Percentiles rank a stretch among this genome's conserved stretches.
These are phyloP conservation scores for Epistrophe grossulariae DNA, from an alignment of 2,888 invertebrate genomes.

Conservation along the genomic window DNA sequence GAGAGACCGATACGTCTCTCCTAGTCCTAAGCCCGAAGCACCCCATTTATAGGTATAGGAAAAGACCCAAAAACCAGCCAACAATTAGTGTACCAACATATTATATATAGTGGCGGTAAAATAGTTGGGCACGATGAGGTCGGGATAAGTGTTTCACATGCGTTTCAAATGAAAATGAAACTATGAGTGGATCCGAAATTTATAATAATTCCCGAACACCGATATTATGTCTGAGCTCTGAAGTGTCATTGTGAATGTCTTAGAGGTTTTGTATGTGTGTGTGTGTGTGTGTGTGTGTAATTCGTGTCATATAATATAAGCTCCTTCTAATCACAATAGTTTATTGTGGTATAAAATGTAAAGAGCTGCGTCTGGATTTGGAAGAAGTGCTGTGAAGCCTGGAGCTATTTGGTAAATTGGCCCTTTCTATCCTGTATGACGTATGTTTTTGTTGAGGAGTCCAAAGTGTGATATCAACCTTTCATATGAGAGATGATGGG, in stretches of 20 bases:
- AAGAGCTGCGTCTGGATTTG: conserved; percentile 64
- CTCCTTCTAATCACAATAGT: conserved; percentile 76
- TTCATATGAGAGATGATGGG: conserved; percentile 64
- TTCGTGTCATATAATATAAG: conserved; percentile 48
- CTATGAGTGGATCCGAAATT: conserved; percentile 58
- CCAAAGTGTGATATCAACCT: conserved; percentile 49
- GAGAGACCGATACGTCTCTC: conserved; percentile 58
- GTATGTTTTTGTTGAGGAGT: conserved; percentile 61
- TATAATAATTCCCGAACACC: conserved; percentile 59
- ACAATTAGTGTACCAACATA: conserved; percentile 72
- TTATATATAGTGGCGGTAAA: conserved; percentile 57
- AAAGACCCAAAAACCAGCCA: conserved; percentile 70
- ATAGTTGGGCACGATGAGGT: conserved; percentile 68
- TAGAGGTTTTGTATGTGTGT: conserved; percentile 31
- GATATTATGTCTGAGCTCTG: conserved; percentile 40
- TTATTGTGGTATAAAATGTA: conserved; percentile 74
- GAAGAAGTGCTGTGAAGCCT: conserved; percentile 43
- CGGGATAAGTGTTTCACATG: conserved; percentile 70
- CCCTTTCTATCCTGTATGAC: conserved; percentile 68
- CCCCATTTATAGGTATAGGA: conserved; percentile 64
- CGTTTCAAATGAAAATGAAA: conserved; percentile 33
- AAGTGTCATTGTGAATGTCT: conserved; percentile 57
- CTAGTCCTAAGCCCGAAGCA: conserved; percentile 65
- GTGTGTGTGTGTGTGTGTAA: conserved; percentile 54
- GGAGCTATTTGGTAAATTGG: conserved; percentile 67